A percentile compares a stretch with the other conserved stretches of the same genome.
Conservation (phyloP, 1,140 invertebrate genomes). For the Micrasema minimum region DNA sequence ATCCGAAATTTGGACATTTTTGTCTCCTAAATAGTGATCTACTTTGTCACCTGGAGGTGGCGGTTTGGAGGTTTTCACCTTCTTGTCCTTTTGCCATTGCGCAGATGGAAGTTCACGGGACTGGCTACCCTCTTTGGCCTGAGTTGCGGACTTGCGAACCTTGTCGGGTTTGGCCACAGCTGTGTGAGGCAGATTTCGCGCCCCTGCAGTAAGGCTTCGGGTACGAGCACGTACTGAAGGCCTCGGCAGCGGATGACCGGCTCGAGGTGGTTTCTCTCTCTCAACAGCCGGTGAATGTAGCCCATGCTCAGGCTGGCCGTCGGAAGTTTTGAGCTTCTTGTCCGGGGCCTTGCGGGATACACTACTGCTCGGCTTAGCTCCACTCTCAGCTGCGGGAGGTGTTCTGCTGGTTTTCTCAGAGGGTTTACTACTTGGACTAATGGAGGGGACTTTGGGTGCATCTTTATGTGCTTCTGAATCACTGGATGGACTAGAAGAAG, state of each 20-base stretch:
- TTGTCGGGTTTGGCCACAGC: slow-evolving; percentile 71
- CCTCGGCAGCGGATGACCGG: slow-evolving; percentile 62
- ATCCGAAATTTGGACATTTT: not conserved
- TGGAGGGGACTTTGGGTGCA: slow-evolving; percentile 57
- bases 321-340: slow-evolving; percentile 89
- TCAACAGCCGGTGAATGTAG: slow-evolving; percentile 77
- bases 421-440: slow-evolving; percentile 60
- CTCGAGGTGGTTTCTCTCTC: slow-evolving; percentile 77
- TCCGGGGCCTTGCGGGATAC: slow-evolving; percentile 77
- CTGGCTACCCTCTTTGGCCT: slow-evolving; percentile 69
- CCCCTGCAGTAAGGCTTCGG: slow-evolving; percentile 71
- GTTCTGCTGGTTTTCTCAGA: slow-evolving; percentile 59
- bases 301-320: slow-evolving; percentile 79
- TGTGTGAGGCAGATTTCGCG: slow-evolving; percentile 73
- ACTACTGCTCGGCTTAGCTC: slow-evolving; percentile 57
- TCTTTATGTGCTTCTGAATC: slow-evolving; percentile 64
- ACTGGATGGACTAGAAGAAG: slow-evolving; percentile 67
- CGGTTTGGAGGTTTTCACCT: slow-evolving; percentile 59
- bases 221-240: slow-evolving; percentile 69
- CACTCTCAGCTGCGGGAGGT: slow-evolving; percentile 51
- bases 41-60: slow-evolving; percentile 32
- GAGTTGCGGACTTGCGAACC: slow-evolving; percentile 53
- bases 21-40: slow-evolving; percentile 13
- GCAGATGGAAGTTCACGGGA: slow-evolving; percentile 70
- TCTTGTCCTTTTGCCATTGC: slow-evolving; percentile 79